Evolutionary conservation across 2,113 vertebrate genomes (phyloP).

Genomic region (Alaudala cheleensis): DNA sequence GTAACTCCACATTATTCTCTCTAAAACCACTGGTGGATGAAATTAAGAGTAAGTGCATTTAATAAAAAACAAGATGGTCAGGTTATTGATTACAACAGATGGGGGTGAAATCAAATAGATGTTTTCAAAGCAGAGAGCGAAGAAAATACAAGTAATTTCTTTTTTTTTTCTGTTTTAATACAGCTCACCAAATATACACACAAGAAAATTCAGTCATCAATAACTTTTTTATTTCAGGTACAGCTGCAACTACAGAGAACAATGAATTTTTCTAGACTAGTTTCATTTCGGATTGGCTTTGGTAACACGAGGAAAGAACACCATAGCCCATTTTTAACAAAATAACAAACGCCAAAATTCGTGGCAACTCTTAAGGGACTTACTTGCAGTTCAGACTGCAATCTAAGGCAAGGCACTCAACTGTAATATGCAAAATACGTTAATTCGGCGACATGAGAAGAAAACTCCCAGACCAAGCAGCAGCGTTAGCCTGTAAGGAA

Average conservation of each 20-base stretch:
- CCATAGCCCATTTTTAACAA: constrained; percentile 72
- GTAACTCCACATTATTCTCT: constrained; percentile 99
- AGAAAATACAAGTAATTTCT: constrained; percentile 99
- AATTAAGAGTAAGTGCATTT: constrained; percentile 99
- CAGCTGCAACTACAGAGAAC: constrained; percentile 86
- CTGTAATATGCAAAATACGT: constrained; percentile 51
- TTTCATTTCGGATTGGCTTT: constrained; percentile 73
- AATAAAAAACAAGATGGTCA: constrained; percentile 99
- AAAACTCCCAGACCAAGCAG: constrained; percentile 23
- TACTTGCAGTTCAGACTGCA: constrained; percentile 61
- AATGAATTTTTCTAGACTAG: constrained; percentile 78
- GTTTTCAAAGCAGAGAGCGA: constrained; percentile 93
- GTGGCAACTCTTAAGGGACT: constrained; percentile 68
- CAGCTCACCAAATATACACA: constrained; percentile 82
- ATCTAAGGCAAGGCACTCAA: constrained; percentile 61
- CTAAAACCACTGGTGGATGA: constrained; percentile 99
- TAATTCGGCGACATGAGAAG: constrained; percentile 15
- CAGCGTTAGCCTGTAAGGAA: constrained; percentile 24
- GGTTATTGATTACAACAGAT: constrained; percentile 99
- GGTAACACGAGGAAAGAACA: constrained; percentile 60
- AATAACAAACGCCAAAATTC: constrained; percentile 64
- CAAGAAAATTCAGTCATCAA: constrained; percentile 89
- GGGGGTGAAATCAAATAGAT: constrained; percentile 97
- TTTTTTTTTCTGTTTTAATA: constrained; percentile 90
- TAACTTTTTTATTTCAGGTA: constrained; percentile 89